Evolutionary conservation across 2,113 vertebrate genomes (phyloP), one percentile per base, ranked within the genome.

Genomic region (Elaphurus davidianus): DNA sequence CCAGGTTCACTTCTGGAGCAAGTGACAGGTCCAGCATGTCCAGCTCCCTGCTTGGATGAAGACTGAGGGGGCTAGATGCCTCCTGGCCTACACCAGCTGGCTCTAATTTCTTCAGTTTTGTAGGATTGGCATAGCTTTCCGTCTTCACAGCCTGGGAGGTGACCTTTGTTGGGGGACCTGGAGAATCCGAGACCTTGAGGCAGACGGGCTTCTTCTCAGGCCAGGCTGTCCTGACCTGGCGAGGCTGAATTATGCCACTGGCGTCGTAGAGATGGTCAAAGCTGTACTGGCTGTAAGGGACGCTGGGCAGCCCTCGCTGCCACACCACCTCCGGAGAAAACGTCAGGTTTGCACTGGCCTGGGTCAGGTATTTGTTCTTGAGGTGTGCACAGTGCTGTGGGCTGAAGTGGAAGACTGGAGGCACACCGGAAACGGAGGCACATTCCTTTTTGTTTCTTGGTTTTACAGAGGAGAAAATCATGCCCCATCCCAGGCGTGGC

Each of bases 271-370:
- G 89, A 21, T 97, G 97, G 54, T 95, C 93, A 47, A 98, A 98
- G 67, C 96, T 98, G 81, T 96, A 98, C 36, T 98, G 98, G 50
- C 43, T 96, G 83, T 98, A 99, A 50, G 99, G 94, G n/a, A 98
- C 25, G 84, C 95, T 93, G 88, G 98, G 89, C 11, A 98, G 59
- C 6, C 98, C 98, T 96, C 98, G 98, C 55, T 98, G 98, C 93
- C 93, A 92, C n/a, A 99, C 47, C 36, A 99, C 99, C 9, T 99
- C 99, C 83, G 98, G 93, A 36, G 99, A 99, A 98, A 99, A 99
- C 78, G 97, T 97, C 27, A 99, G 97, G 62, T 98, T 60, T 11
- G 97, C 95, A 9, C 98, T 97, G 0, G 98, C 96, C 10, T 96
- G 98, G 90, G 96, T 98, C 62, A 99, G 67, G 76, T 98, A 98